phyloP scores from a whole-genome alignment of 1,140 invertebrate species.

The Brevipalpus yothersi region DNA sequence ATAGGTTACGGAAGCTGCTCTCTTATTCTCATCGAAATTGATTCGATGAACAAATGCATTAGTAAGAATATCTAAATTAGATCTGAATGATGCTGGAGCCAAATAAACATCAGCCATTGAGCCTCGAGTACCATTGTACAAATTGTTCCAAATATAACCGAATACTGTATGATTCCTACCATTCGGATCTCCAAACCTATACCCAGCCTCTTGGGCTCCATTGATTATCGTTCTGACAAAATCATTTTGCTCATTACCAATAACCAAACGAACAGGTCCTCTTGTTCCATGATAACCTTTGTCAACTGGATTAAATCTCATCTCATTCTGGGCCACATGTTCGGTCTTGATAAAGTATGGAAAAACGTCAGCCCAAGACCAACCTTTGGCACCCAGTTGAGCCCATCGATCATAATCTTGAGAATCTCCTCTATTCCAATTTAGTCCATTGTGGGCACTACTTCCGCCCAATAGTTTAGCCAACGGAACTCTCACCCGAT shows the following conservation, averaged over 20 bases:
- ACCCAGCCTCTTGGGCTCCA: background rate
- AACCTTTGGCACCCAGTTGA: constrained; percentile 30
- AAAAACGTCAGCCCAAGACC: constrained; percentile 43
- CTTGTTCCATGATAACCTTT: background rate
- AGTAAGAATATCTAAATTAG: background rate
- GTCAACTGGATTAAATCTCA: background rate
- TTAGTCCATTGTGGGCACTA: constrained; percentile 78
- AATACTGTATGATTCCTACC: background rate
- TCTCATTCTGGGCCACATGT: constrained; percentile 26
- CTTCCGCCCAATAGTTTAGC: constrained; percentile 38
- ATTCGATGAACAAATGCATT: background rate
- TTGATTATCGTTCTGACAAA: background rate
- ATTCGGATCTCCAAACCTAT: background rate
- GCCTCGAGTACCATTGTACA: background rate
- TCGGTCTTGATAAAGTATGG: constrained; percentile 31
- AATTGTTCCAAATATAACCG: constrained; percentile 4
- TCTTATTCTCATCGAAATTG: background rate
- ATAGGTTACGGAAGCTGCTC: background rate
- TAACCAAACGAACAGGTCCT: background rate
- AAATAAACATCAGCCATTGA: background rate
- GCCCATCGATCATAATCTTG: constrained; percentile 73
- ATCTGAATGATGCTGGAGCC: background rate
- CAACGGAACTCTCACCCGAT: too few species aligned
- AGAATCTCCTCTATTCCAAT: constrained; percentile 59
- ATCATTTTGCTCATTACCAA: too few species aligned